These are phyloP conservation scores for Mythimna vitellina DNA, from an alignment of 2,888 invertebrate genomes.

Conservation along the genomic window DNA sequence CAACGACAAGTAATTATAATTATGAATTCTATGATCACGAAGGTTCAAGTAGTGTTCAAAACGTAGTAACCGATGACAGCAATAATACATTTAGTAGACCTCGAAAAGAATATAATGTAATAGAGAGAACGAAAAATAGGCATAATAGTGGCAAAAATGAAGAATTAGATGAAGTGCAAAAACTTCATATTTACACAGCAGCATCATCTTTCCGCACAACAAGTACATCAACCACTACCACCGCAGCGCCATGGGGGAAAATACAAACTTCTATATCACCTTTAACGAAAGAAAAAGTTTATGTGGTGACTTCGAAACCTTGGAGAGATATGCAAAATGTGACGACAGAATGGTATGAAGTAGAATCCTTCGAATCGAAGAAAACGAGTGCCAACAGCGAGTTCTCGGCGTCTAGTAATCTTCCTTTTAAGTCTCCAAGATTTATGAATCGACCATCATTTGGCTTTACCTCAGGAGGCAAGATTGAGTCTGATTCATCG, in stretches of 20 bases:
- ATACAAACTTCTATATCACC: slow-evolving; percentile 93
- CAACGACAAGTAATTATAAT: slow-evolving; percentile 78
- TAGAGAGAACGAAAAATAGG: slow-evolving; percentile 78
- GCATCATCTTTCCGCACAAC: slow-evolving; percentile 83
- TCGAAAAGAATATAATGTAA: slow-evolving; percentile 80
- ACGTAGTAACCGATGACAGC: slow-evolving; percentile 79
- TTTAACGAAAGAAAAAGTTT: slow-evolving; percentile 95
- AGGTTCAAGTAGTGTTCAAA: slow-evolving; percentile 86
- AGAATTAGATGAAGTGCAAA: slow-evolving; percentile 75
- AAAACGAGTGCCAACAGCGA: slow-evolving; percentile 75
- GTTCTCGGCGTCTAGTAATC: slow-evolving; percentile 72
- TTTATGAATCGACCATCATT: slow-evolving; percentile 91
- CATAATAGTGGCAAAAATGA: slow-evolving; percentile 75
- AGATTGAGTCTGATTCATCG: slow-evolving; percentile 81
- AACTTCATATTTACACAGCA: slow-evolving; percentile 84
- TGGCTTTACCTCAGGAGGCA: slow-evolving; percentile 82
- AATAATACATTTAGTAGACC: slow-evolving; percentile 70
- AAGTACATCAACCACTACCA: slow-evolving; percentile 83
- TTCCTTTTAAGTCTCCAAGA: slow-evolving; percentile 87
- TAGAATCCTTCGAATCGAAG: slow-evolving; percentile 80
- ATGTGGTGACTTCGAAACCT: slow-evolving; percentile 95
- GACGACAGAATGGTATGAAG: slow-evolving; percentile 77
- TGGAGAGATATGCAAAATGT: slow-evolving; percentile 80
- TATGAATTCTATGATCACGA: slow-evolving; percentile 87
- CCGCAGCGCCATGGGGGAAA: slow-evolving; percentile 92